Evolutionary conservation across 2,888 invertebrate species (phyloP), one percentile per base, ranked within the genome.

Genomic region (Cataglyphis altisquamis): DNA sequence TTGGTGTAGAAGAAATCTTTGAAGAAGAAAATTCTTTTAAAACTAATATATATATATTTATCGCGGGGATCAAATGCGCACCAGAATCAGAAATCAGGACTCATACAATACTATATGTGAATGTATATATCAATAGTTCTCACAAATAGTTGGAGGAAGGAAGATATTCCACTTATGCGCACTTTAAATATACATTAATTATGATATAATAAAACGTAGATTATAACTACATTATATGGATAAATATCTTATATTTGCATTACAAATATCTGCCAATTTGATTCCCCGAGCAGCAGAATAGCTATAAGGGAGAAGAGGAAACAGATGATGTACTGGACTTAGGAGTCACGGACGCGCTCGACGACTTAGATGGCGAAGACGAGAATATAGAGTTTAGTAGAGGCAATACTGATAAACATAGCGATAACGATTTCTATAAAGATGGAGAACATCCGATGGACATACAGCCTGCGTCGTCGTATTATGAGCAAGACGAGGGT

Each of bases 241-340:
- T 72, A 84, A 84, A 77, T 52, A 52, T 87, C 74, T 82, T 75
- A 78, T 85, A 86, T 86, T 86, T 90, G 72, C 87, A 90, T 90
- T 90, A 90, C 90, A 90, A 90, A 90, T 89, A 84, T 91, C 94
- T 93, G 91, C 92, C 91, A 91, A 93, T 93, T 93, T 93, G 92
- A 93, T 93, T 93, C 92, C 91, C 89, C 91, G 93, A 93, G 94
- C 94, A 94, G 94, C 93, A 93, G 92, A 94, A 92, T 94, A 94
- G 93, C 94, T 93, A 93, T 94, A 94, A 94, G 92, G 94, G 93
- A 92, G 94, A 94, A 93, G 94, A 94, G 93, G 94, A 94, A 90
- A 94, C 94, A 91, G 95, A 95, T 87, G 95, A 95, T 92, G 94
- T 95, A 74, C 92, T 95, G 94, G 95, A 95, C 91, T 92, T 95